These are phyloP conservation scores for Chirona hameri DNA, from an alignment of 2,888 invertebrate genomes.

Conservation along the genomic window DNA sequence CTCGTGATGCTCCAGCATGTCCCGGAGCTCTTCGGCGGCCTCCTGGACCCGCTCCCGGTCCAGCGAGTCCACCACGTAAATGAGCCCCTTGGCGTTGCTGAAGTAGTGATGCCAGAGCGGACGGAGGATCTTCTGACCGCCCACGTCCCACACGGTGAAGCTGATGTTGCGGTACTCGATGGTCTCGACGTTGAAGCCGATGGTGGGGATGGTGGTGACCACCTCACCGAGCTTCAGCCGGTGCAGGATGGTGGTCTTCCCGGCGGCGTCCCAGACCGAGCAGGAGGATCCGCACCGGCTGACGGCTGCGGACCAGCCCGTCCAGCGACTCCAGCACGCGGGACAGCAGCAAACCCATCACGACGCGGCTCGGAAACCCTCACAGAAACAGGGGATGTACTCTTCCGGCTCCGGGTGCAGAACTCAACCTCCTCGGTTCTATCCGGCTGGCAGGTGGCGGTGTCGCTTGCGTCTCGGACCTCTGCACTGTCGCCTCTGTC, in stretches of 20 bases:
- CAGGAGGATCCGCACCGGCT: slow-evolving; percentile 5
- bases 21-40: no score
- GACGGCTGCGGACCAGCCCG: neutral
- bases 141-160: no score
- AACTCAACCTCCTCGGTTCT: neutral
- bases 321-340: slow-evolving; percentile 5
- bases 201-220: slow-evolving; percentile 27
- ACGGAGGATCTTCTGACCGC: no score
- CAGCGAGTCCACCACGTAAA: no score
- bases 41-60: no score
- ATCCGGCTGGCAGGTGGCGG: neutral
- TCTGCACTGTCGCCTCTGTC: neutral
- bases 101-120: no score
- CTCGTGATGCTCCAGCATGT: no score
- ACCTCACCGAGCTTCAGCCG: slow-evolving; percentile 23
- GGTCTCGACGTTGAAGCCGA: slow-evolving; percentile 26
- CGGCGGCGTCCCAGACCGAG: slow-evolving; percentile 23
- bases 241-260: slow-evolving; percentile 22
- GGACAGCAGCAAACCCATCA: slow-evolving; percentile 6
- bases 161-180: slow-evolving; percentile 24
- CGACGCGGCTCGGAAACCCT: neutral
- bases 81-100: no score
- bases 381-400: no score
- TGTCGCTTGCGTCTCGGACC: neutral
- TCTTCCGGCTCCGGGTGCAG: neutral